These are phyloP conservation scores for Silurus glanis DNA, from an alignment of 2,113 vertebrate species.

Conservation along the genomic window DNA sequence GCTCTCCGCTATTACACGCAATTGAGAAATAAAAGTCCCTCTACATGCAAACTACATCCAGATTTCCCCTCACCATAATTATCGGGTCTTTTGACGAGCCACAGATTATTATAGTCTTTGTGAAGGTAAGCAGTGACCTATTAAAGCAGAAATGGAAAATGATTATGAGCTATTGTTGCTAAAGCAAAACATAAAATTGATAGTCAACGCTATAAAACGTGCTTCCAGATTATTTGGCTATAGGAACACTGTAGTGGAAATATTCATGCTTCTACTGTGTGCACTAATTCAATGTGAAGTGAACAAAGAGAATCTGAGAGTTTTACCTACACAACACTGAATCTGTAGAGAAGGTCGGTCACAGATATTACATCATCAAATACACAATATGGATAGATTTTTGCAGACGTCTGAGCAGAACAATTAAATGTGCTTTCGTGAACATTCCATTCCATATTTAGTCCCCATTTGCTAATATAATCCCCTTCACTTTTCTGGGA, in stretches of 20 bases:
- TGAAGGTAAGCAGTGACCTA: conserved; percentile 95
- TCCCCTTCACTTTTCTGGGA: no score
- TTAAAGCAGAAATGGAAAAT: conserved; percentile 12
- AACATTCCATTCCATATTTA: no score
- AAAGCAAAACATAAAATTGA: background rate
- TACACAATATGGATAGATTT: no score
- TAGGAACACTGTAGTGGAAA: background rate
- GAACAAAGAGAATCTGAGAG: background rate
- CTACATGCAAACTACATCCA: background rate
- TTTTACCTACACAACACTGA: background rate
- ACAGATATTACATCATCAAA: background rate
- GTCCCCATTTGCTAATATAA: no score
- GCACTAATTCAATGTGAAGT: background rate
- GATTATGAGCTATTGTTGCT: background rate
- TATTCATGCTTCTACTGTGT: background rate
- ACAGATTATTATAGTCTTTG: conserved; percentile 96
- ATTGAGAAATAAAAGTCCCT: background rate
- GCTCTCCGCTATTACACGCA: background rate
- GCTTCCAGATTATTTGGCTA: background rate
- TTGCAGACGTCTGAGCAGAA: no score
- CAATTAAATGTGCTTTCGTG: no score
- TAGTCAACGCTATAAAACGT: background rate
- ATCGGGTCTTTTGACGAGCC: conserved; percentile 86
- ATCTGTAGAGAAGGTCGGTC: background rate
- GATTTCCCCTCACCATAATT: conserved; percentile 73